A percentile compares a stretch with the other conserved stretches of the same genome.
phyloP scores from a whole-genome alignment of 2,113 vertebrate species.

The Myiopsitta monachus region DNA sequence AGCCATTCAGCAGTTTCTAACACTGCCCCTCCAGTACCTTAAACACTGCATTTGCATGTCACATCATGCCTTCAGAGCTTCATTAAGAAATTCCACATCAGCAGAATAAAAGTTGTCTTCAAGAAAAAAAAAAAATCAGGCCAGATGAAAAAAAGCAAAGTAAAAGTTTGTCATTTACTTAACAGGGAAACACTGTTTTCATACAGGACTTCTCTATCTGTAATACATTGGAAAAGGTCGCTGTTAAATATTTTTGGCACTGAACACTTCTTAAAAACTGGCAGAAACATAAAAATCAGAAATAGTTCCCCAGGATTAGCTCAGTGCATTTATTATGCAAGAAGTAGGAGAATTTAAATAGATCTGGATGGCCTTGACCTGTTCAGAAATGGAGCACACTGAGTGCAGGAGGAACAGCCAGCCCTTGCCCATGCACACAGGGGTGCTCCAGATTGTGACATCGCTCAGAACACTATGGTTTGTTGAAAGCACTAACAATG shows the following conservation, averaged over 20 bases:
- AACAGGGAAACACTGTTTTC: background rate
- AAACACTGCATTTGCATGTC: background rate
- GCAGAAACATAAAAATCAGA: background rate
- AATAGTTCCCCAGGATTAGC: background rate
- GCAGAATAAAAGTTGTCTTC: constrained; percentile 8
- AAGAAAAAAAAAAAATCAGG: background rate
- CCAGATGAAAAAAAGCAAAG: background rate
- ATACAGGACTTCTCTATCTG: background rate
- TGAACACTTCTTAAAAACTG: background rate
- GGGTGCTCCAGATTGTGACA: background rate
- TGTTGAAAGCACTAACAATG: background rate
- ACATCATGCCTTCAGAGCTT: background rate
- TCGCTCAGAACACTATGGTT: accelerated
- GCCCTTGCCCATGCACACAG: background rate
- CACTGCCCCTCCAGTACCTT: background rate
- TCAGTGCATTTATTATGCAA: background rate
- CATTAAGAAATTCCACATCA: constrained; percentile 25
- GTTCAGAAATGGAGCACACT: background rate
- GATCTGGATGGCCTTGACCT: background rate
- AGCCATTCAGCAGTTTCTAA: constrained; percentile 1
- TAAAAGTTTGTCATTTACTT: background rate
- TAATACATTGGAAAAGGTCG: background rate
- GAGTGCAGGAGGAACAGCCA: background rate
- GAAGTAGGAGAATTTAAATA: background rate
- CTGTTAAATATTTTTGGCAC: background rate